phyloP scores from a whole-genome alignment of 1,140 invertebrate genomes.

The Agraylea sexmaculata region DNA sequence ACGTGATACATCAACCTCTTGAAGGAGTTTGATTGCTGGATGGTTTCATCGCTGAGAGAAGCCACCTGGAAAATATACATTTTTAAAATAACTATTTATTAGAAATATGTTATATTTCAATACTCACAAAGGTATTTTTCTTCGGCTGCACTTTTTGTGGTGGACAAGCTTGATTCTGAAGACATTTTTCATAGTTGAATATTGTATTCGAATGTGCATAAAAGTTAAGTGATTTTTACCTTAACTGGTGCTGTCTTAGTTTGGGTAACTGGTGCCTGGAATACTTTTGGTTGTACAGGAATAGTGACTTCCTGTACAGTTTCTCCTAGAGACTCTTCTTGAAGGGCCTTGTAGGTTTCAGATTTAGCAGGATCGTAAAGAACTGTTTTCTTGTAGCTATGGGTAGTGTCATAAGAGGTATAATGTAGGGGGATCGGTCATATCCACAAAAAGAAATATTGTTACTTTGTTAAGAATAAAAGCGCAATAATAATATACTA shows the following conservation, averaged over 20 bases:
- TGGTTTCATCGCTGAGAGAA: constrained; percentile 55
- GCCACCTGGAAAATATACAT: constrained; percentile 37
- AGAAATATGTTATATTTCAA: not conserved
- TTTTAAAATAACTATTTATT: not conserved
- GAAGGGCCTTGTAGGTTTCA: constrained; percentile 71
- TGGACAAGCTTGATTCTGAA: constrained; percentile 9
- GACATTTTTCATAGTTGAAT: not conserved
- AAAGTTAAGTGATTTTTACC: constrained; percentile 27
- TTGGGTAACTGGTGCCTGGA: constrained; percentile 50
- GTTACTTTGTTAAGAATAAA: constrained; percentile 16
- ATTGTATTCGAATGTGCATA: too few species aligned
- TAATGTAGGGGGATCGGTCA: constrained; percentile 22
- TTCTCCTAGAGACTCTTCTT: constrained; percentile 56
- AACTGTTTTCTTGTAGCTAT: constrained; percentile 53
- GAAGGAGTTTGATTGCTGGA: constrained; percentile 84
- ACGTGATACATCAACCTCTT: constrained; percentile 85
- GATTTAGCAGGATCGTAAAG: constrained; percentile 74
- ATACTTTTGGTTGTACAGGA: constrained; percentile 62
- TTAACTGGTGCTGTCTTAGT: constrained; percentile 42
- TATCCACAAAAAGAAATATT: constrained; percentile 23
- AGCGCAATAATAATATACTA: constrained; percentile 20
- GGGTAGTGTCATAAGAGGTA: constrained; percentile 23
- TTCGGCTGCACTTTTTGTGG: constrained; percentile 6
- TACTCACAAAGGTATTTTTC: constrained; percentile 15
- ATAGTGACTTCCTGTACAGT: constrained; percentile 51